phyloP scores from a whole-genome alignment of 2,113 vertebrate genomes.

The Heptranchias perlo region DNA sequence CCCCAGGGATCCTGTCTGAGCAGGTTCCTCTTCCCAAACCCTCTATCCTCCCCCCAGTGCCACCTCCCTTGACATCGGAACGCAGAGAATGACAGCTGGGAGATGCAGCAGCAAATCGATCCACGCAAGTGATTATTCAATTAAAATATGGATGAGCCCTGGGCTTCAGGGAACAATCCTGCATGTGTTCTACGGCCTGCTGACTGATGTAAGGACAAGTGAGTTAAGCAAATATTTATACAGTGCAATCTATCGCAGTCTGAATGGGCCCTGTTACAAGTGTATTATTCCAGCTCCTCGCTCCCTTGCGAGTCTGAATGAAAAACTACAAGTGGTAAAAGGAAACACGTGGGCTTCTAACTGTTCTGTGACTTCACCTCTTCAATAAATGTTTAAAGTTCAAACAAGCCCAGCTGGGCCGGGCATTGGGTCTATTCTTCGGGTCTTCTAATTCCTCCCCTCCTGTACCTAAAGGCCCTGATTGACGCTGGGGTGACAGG shows the following conservation, averaged over 20 bases:
- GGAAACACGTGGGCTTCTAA: background rate
- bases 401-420: background rate
- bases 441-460: background rate
- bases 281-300: background rate
- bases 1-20: slow-evolving; percentile 2
- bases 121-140: slow-evolving; percentile 13
- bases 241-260: background rate
- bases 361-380: background rate
- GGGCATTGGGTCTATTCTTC: background rate
- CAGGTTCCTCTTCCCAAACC: background rate
- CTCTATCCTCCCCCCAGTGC: background rate
- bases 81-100: background rate
- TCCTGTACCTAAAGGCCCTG: background rate
- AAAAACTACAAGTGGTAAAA: background rate
- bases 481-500: background rate
- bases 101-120: slow-evolving; percentile 1
- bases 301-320: background rate
- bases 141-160: slow-evolving; percentile 1
- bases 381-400: background rate
- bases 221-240: slow-evolving; percentile 33
- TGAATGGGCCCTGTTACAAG: slow-evolving; percentile 15
- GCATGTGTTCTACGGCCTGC: background rate
- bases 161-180: slow-evolving; percentile 14
- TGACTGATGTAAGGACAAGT: slow-evolving; percentile 5
- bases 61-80: background rate